Evolutionary conservation across 2,113 vertebrate species (phyloP), one percentile per base, ranked within the genome.

Genomic region (Picathartes gymnocephalus): DNA sequence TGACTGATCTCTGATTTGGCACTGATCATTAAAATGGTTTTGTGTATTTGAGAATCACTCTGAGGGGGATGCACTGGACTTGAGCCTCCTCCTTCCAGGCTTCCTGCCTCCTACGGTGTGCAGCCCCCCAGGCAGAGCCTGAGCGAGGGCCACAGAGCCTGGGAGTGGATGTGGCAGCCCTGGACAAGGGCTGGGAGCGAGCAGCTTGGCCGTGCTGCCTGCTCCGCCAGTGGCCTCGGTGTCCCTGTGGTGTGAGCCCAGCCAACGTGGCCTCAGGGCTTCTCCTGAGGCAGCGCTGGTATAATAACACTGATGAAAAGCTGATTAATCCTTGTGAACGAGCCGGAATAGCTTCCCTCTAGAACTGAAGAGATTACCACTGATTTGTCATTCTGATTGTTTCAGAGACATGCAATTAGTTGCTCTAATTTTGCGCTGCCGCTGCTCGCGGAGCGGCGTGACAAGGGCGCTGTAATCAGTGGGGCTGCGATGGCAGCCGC

Each of bases 301-400:
- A 83, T 83, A 93, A 94, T 95, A 96, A 94, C 91, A 86, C 93
- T 93, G 91, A 95, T 96, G 96, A 96, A 93, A 95, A 95, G 94
- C 91, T 94, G 95, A 96, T 95, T 91, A 94, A 93, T 94, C 95
- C 95, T 95, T 61, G 78, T 88, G 81, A 93, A 65, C 2, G 61
- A 88, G 87, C 84, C 1, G 84, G 64, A 51, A 64, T 81, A 94
- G 88, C 91, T 95, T 95, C 90, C 82, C 65, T 90, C 88, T 90
- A 90, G 91, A 96, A 93, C 90, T 69, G 85, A 83, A 88, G 96
- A 93, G 94, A 94, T 93, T 90, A 96, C 90, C 93, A 77, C 95
- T 92, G 96, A 90, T 95, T 95, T 95, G 96, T 95, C 96, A 95
- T 92, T 72, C 85, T 86, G 91, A 96, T 95, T 96, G 96, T 95